Base-by-base conservation (phyloP, 2,113 vertebrate species). In the Suncus etruscus region DNA sequence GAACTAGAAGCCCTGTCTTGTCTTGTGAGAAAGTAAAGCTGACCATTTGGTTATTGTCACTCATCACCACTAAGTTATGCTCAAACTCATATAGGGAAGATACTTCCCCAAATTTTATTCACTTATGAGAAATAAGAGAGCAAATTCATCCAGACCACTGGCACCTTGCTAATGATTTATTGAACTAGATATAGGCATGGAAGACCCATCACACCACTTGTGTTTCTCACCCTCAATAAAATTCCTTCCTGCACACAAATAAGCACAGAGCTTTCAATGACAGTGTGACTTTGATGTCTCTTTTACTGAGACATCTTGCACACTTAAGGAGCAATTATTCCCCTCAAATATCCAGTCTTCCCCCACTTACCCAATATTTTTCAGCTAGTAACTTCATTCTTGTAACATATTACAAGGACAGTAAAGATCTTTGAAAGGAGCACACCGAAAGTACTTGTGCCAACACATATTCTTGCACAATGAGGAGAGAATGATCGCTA, bases 11-110 rank as follows among this genome's bases (percentile, higher is more conserved):
- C 16, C 77, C 32, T 92, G 78, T 5, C 0, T 79, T 84, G 65
- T 83, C 83, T 70, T 95, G 92, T 78, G 32, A 0, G 0, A 47
- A 95, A 96, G 86, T 72, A 73, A 47, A 95, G 68, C 15, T 50
- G 91, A 92, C 31, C 0, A 45, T 32, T 94, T 74, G 89, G 91
- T n/a, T 14, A 32, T 75, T 90, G 95, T 84, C 50, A 45, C 39
- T 65, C n/a, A 77, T 32, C 70, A 50, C 10, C 50, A 79, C 63
- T 77, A 29, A 66, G 24, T 77, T 29, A 69, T 87, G 91, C 50
- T 93, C 47, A 75, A 50, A 89, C 51, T 32, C 22, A 31, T 47
- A 24, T 11, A n/a, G 54, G 66, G 29, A 86, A 86, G 66, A 31
- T 68, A 14, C 27, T 85, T 81, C 73, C 69, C 24, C 24, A 83